These are phyloP conservation scores for Rhinopomastus cyanomelas DNA, from an alignment of 2,113 vertebrate genomes.

Conservation along the genomic window DNA sequence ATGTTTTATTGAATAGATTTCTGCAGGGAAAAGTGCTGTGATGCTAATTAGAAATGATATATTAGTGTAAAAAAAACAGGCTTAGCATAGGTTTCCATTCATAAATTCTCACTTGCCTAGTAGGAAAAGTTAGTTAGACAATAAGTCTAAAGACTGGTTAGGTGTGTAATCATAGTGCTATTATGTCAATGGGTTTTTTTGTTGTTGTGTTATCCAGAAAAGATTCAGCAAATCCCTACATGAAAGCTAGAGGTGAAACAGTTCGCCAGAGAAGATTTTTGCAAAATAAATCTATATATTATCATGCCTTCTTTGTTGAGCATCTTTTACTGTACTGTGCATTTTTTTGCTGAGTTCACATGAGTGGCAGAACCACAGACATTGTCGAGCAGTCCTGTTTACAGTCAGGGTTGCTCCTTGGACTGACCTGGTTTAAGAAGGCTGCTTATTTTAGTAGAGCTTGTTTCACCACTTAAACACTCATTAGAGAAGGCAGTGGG, in stretches of 20 bases:
- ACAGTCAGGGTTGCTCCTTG: background rate
- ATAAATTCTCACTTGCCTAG: background rate
- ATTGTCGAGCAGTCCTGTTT: background rate
- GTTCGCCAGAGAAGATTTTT: background rate
- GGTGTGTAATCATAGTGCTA: slow-evolving; percentile 74
- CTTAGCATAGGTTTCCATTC: background rate
- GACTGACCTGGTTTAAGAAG: background rate
- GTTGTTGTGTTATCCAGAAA: background rate
- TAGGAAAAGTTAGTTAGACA: slow-evolving; percentile 26
- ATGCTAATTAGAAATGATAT: slow-evolving; percentile 33
- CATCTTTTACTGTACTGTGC: background rate
- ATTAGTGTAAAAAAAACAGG: background rate
- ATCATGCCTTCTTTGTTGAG: background rate
- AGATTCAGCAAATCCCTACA: slow-evolving; percentile 31
- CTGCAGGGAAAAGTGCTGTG: background rate
- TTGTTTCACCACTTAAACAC: background rate
- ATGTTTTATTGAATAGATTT: slow-evolving; percentile 46
- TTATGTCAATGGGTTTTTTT: slow-evolving; percentile 70
- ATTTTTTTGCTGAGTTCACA: background rate
- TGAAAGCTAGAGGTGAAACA: background rate
- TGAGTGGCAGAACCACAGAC: background rate
- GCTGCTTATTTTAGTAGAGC: background rate
- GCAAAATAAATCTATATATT: background rate
- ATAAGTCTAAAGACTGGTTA: slow-evolving; percentile 75
- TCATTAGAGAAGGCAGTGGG: background rate